Evolutionary conservation across 2,113 vertebrate species (phyloP), one percentile per base, ranked within the genome.

Genomic region (Piaya cayana): DNA sequence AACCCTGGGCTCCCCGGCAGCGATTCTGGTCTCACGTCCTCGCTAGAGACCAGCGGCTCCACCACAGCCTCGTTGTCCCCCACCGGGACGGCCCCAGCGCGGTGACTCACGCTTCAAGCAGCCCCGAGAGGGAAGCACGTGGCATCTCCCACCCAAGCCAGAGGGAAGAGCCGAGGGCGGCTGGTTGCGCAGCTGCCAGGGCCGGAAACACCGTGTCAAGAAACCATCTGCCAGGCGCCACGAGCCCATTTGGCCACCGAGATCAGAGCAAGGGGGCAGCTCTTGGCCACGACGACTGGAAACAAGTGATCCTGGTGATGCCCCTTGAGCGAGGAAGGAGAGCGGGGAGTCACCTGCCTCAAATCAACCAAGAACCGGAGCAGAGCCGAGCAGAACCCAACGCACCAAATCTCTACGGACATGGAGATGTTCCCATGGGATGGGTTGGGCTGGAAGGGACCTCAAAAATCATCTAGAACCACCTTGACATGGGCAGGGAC

Each of bases 11-110:
- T 76, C 21, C 4, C 42, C 58, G 30, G 43, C 36, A 12, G 36
- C 4, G 0, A 17, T 71, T 43, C 32, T 59, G 74, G 59, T 34
- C 67, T 25, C 19, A 5, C 0, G 0, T 13, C 58, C 64, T 42
- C 0, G 1, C 34, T 8, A 42, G 30, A 69, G 45, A n/a, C n/a
- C 3, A 1, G 47, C 55, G 12, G 20, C 39, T 55, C n/a, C 2
- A 4, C 43, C 29, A 3, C 36, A 0, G 55, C 5, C 53, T 47
- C 4, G 0, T 43, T 19, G 42, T 36, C 62, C 74, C 64, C 32
- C 7, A 3, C 27, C 1, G 0, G 32, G 26, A 21, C 0, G 0
- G 21, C n/a, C 58, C 42, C 7, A 2, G 1, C 0, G 32, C 80
- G 82, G 75, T 64, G 84, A 59, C 36, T 81, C 56, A 60, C 10